Evolutionary conservation across 2,797 vertebrate genomes (phyloP).

Genomic region (Phalanger gymnotis): DNA sequence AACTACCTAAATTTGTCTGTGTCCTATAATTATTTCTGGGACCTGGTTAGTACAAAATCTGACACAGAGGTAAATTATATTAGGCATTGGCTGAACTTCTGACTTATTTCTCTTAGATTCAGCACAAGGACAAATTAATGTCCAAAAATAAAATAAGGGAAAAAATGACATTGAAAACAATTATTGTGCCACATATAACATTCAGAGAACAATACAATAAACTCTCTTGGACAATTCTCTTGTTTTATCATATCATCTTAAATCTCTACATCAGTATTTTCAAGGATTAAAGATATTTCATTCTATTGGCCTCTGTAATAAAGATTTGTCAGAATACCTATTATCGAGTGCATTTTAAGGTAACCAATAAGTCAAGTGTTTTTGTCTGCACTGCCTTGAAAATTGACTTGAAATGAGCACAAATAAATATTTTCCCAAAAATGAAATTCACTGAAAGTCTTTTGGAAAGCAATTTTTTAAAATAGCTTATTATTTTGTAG

Average conservation of each 20-base stretch:
- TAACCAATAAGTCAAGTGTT: constrained; percentile 58
- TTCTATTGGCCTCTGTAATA: constrained; percentile 63
- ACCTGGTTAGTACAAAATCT: too few species aligned
- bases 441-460: constrained; percentile 54
- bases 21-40: too few species aligned
- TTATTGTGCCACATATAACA: constrained; percentile 63
- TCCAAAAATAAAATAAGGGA: constrained; percentile 57
- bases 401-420: constrained; percentile 41
- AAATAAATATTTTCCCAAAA: constrained; percentile 48
- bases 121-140: constrained; percentile 67
- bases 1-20: too few species aligned
- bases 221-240: constrained; percentile 65
- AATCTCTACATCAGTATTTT: constrained; percentile 71
- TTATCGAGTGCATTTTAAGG: constrained; percentile 48
- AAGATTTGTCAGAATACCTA: constrained; percentile 65
- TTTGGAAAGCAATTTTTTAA: constrained; percentile 57
- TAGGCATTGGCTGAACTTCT: too few species aligned
- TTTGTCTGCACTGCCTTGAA: constrained; percentile 42
- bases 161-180: constrained; percentile 70
- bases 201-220: constrained; percentile 73
- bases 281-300: constrained; percentile 62
- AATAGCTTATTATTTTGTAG: constrained; percentile 55
- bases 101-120: constrained; percentile 60
- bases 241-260: constrained; percentile 67
- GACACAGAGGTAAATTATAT: too few species aligned